Base-by-base conservation (phyloP, 2,888 invertebrate genomes). In the Mesoligia furuncula region DNA sequence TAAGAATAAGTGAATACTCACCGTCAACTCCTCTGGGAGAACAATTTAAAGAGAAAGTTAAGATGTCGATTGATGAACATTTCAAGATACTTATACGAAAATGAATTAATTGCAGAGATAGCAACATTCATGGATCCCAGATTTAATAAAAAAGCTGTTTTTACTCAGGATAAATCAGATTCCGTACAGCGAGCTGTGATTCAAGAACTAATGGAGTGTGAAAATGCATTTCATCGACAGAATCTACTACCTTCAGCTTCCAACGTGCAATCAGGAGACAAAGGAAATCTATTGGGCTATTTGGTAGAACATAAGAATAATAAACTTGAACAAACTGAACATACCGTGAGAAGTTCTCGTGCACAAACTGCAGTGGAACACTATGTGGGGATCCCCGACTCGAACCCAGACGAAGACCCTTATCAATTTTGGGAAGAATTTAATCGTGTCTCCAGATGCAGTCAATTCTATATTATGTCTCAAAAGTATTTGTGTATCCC, bases 401-500 rank as follows among this genome's bases (percentile, higher is more conserved):
- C 17, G 27, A 69, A 54, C 54, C 6, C 36, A 17, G 20, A 54
- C 11, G 17, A 51, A 2, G n/a, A 69, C 54, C 69, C 69, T 20
- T 69, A 69, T 39, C 3, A 54, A 11, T 69, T 36, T 54, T 69
- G 69, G 69, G 36, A 69, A 54, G n/a, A 54, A 54, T 54, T 39
- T 54, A 69, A 69, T 69, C 36, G 54, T 39, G n/a, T 69, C 7
- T 51, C 54, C n/a, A 54, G 11, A n/a, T 69, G 69, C n/a, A 54
- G 11, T n/a, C 36, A 69, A n/a, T 36, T 69, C 3, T 69, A 54
- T 24, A 69, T 11, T 36, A 54, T 69, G 69, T 36, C 69, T 69
- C 69, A 69, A 17, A 69, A 69, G 54, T 69, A 69, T 27, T 69
- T 69, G 54, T 69, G 69, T 54, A 69, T 69, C n/a, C 54, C 69